Evolutionary conservation across 2,888 invertebrate genomes (phyloP), one percentile per base, ranked within the genome.

Genomic region (Zygothrica quintamaculata): DNA sequence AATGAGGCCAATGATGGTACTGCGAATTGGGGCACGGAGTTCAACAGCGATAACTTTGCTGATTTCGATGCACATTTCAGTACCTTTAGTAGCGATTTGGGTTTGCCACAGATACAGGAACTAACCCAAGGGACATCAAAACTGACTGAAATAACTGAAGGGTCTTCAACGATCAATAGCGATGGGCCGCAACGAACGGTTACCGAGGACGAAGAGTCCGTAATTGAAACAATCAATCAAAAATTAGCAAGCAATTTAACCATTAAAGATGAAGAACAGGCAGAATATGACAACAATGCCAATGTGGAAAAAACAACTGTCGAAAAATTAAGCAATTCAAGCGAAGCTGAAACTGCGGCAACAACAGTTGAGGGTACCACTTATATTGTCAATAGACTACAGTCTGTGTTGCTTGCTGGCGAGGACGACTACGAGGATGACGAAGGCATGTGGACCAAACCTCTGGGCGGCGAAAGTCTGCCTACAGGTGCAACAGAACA

Each of bases 51-150:
- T 65, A 90, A 90, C 59, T 91, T 91, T 86, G 91, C 91, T 31
- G 90, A 91, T 64, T 91, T 91, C 51, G 90, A 90, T 87, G 75
- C 90, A 31, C 89, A 90, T 60, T 91, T 90, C 37, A 88, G 86
- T 71, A 75, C 78, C 18, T 90, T 87, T 62, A 65, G 75, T 52
- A 90, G 82, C 43, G 89, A 89, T 64, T 74, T 90, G 58, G 88
- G 88, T 5, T 48, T 77, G 62, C 68, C 82, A 1, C 34, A 55
- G 0, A 67, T 55, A 3, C 56, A 57, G 25, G 37, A 53, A 7
- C 51, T 74, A 1, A 29, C 18, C 11, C 40, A 29, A 1, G 57
- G 44, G 9, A 15, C 47, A 12, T 15, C 37, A 25, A 55, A 52
- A 12, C 8, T 26, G 15, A 29, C 42, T 29, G 33, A 33, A 9